Evolutionary conservation across 2,888 invertebrate species (phyloP).

Genomic region (Mythimna loreyi): DNA sequence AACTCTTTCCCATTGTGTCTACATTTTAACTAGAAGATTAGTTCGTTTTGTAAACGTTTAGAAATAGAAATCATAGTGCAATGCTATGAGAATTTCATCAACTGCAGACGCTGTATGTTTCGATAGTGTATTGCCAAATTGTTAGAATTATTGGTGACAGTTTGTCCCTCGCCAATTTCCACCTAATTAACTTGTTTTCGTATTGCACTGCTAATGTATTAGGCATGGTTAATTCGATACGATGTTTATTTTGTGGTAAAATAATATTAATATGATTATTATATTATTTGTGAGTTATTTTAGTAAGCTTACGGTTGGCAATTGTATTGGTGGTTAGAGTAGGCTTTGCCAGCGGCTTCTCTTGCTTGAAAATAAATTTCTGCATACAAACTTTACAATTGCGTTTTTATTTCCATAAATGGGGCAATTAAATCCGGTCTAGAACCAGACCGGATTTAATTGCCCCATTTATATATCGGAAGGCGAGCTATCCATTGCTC

Average conservation of each 20-base stretch:
- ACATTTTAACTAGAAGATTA: no score
- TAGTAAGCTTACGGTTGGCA: not conserved
- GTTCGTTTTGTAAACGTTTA: no score
- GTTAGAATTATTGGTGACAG: not conserved
- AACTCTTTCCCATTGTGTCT: no score
- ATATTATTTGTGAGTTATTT: not conserved
- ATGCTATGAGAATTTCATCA: constrained; percentile 6
- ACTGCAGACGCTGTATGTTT: not conserved
- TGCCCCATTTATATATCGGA: no score
- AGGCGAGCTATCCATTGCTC: no score
- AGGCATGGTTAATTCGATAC: not conserved
- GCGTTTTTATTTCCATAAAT: no score
- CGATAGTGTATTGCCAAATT: constrained; percentile 22
- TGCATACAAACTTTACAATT: no score
- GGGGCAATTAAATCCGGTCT: no score
- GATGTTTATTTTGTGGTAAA: not conserved
- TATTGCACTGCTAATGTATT: not conserved
- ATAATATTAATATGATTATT: not conserved
- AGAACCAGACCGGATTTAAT: no score
- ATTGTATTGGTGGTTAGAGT: not conserved
- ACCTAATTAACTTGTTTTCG: constrained; percentile 22
- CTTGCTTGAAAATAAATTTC: no score
- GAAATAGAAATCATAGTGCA: not conserved
- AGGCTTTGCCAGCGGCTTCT: no score
- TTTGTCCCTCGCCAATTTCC: constrained; percentile 23